phyloP scores from a whole-genome alignment of 2,888 invertebrate genomes.

The Agriotes lineatus region DNA sequence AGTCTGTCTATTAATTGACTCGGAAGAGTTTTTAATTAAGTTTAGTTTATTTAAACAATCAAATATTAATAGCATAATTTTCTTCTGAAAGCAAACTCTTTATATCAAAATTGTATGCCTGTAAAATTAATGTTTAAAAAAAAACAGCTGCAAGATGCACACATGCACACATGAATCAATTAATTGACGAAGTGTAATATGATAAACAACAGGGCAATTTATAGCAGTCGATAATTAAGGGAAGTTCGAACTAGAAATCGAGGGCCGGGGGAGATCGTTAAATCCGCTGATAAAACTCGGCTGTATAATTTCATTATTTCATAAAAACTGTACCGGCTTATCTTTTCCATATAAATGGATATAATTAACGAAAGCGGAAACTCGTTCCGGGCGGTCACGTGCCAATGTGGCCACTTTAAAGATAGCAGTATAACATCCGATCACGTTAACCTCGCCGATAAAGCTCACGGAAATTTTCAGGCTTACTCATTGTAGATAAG shows the following conservation, averaged over 20 bases:
- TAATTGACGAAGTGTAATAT: no score
- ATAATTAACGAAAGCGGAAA: constrained; percentile 34
- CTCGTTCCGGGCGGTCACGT: constrained; percentile 34
- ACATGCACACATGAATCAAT: no score
- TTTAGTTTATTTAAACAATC: no score
- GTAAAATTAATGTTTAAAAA: no score
- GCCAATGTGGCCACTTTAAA: constrained; percentile 29
- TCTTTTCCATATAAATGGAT: constrained; percentile 32
- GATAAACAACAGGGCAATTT: no score
- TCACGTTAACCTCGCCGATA: constrained; percentile 33
- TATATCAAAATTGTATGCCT: no score
- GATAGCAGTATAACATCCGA: constrained; percentile 34
- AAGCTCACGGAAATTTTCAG: constrained; percentile 25
- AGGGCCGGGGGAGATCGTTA: constrained; percentile 4
- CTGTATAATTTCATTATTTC: constrained; percentile 34
- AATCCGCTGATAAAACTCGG: constrained; percentile 25
- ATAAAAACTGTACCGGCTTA: constrained; percentile 29
- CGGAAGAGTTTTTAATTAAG: no score
- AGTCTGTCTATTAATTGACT: no score
- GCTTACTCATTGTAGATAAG: constrained; percentile 30
- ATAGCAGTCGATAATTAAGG: constrained; percentile 9
- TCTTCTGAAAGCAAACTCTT: no score
- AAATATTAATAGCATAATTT: no score
- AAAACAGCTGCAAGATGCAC: no score
- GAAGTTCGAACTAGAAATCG: constrained; percentile 17